Evolutionary conservation across 2,797 vertebrate species (phyloP).

Genomic region (Sardinella longiceps): DNA sequence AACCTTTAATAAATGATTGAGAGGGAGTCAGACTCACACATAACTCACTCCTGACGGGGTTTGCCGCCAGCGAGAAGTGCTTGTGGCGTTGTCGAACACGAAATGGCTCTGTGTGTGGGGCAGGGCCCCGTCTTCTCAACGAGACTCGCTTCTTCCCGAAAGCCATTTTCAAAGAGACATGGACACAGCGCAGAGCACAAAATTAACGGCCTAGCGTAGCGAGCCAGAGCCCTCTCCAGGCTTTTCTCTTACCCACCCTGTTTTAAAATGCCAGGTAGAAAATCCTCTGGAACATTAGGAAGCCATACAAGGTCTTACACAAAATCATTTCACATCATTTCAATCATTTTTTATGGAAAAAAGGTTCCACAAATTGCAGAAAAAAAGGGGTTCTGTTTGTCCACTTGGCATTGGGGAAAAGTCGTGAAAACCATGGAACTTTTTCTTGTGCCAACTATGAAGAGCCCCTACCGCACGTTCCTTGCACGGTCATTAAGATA

Average conservation of each 20-base stretch:
- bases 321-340: neutral
- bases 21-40: neutral
- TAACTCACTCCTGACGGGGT: neutral
- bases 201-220: neutral
- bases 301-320: neutral
- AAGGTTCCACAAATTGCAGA: neutral
- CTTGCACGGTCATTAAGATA: slow-evolving; percentile 13
- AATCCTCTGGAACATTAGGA: neutral
- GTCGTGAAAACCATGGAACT: neutral
- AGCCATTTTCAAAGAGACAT: neutral
- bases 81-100: neutral
- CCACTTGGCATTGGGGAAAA: neutral
- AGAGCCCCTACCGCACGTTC: neutral
- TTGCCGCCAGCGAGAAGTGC: neutral
- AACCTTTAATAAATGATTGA: neutral
- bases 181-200: neutral
- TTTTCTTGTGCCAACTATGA: neutral
- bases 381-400: neutral
- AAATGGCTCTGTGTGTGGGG: neutral
- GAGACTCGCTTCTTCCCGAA: neutral
- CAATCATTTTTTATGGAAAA: neutral
- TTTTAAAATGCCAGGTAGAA: neutral
- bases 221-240: neutral
- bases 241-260: neutral
- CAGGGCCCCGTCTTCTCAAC: neutral